Conservation (phyloP, 2,113 vertebrate species). For the Pollachius pollachius region DNA sequence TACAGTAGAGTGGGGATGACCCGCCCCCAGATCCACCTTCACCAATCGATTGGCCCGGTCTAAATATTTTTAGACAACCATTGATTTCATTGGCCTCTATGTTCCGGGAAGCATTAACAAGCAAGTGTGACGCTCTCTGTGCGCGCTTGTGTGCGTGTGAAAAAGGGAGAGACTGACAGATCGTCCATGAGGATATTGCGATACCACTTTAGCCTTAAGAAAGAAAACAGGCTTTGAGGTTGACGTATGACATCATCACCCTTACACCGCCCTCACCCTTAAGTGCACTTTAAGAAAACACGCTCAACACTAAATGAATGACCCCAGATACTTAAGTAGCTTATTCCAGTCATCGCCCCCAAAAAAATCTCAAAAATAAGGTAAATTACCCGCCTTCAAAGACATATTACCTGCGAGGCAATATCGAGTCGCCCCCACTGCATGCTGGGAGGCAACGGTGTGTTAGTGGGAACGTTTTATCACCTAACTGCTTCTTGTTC, state of each 20-base stretch:
- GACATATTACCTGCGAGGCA: too few species aligned
- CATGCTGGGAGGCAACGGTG: too few species aligned
- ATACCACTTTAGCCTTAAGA: neutral
- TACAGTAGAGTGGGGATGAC: constrained; percentile 63
- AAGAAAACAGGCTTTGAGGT: neutral
- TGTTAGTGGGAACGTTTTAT: too few species aligned
- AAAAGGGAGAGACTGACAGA: neutral
- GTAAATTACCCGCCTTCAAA: too few species aligned
- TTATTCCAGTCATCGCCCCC: too few species aligned
- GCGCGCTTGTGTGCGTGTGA: neutral
- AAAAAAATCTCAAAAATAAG: too few species aligned
- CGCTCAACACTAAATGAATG: too few species aligned
- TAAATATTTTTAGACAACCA: constrained; percentile 77
- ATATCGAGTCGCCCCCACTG: too few species aligned
- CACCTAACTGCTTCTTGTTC: neutral
- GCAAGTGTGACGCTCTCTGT: constrained; percentile 5
- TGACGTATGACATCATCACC: too few species aligned
- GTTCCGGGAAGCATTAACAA: constrained; percentile 72
- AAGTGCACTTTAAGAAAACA: too few species aligned
- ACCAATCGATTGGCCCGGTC: constrained; percentile 60
- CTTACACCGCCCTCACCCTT: too few species aligned
- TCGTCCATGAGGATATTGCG: neutral
- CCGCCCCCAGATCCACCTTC: constrained; percentile 35
- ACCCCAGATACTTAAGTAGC: too few species aligned
- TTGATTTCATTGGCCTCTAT: constrained; percentile 64